Base-by-base conservation (phyloP, 2,113 vertebrate species). In the Apus apus region DNA sequence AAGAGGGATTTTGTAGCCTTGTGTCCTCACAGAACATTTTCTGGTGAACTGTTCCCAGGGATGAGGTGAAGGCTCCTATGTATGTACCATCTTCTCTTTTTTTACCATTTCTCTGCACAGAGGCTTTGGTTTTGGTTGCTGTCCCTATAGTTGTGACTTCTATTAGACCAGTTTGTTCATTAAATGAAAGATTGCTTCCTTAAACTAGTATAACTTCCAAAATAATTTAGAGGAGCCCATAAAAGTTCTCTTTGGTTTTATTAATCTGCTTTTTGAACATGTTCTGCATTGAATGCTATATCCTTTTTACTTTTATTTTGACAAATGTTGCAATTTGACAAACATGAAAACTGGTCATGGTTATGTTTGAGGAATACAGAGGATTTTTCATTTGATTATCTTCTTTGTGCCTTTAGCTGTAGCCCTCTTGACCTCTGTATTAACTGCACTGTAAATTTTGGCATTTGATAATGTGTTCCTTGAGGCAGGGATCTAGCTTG, bases 361-460 rank as follows among this genome's bases (percentile, higher is more conserved):
- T 76, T 75, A 34, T 26, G 20, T 94, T 81, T 82, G 50, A 91
- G 82, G 46, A 90, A 60, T 72, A 15, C 29, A 79, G 53, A 68
- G 62, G 51, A 29, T 48, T 89, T 88, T 90, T 75, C n/a, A 60
- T 93, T 66, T 88, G 53, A 77, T 95, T 83, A 46, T 70, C 56
- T 58, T 66, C 29, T 58, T 91, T 71, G 45, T 83, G 50, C 62
- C 57, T 61, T 13, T 84, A 86, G 61, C 70, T 90, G 9, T 40
- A 78, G 46, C 43, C 57, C 62, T 89, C 62, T 87, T 90, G 50
- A 87, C 73, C 66, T 95, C 45, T 82, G 30, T 38, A 48, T 89
- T 89, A 94, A 89, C 70, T 84, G 48, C 46, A 76, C 70, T 30
- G 17, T 90, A 26, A 79, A 73, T 93, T 89, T 92, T 54, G 70